A percentile compares a stretch with the other conserved stretches of the same genome.
These are phyloP conservation scores for Xanthia togata DNA, from an alignment of 2,888 invertebrate species.

Conservation along the genomic window DNA sequence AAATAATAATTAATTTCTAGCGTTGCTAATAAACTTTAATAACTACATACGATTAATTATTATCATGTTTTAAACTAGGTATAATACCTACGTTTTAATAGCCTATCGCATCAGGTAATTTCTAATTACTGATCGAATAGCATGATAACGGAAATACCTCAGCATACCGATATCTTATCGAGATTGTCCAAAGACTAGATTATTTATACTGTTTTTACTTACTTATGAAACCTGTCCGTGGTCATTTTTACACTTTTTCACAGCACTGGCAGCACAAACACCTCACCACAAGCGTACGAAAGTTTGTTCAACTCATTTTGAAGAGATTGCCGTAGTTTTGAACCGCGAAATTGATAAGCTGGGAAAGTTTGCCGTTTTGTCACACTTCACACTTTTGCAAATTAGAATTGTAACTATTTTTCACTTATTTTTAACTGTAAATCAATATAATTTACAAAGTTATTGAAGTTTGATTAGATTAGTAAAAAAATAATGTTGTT, in stretches of 20 bases:
- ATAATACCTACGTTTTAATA: not conserved
- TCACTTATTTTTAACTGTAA: slow-evolving; percentile 12
- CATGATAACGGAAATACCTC: slow-evolving; percentile 54
- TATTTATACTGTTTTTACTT: slow-evolving; percentile 76
- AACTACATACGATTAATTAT: not conserved
- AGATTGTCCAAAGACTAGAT: slow-evolving; percentile 52
- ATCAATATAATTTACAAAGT: not conserved
- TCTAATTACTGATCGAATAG: slow-evolving; percentile 40
- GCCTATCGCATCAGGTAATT: slow-evolving; percentile 27
- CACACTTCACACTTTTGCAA: slow-evolving; percentile 77
- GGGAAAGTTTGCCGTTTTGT: slow-evolving; percentile 84
- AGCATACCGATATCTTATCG: slow-evolving; percentile 56
- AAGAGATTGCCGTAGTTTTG: slow-evolving; percentile 75
- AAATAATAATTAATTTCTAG: not conserved
- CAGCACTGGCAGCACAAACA: slow-evolving; percentile 57
- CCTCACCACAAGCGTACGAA: slow-evolving; percentile 61
- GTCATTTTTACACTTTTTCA: slow-evolving; percentile 84
- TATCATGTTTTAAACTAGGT: not conserved
- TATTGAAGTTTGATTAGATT: not conserved
- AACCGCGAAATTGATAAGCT: slow-evolving; percentile 83
- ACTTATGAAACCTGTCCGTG: slow-evolving; percentile 92
- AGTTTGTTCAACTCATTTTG: slow-evolving; percentile 87
- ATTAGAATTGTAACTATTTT: slow-evolving; percentile 46
- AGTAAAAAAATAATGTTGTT: slow-evolving; percentile 22
- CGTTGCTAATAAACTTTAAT: not conserved